Base-by-base conservation (phyloP, 2,113 vertebrate species). In the Antigone vipio region DNA sequence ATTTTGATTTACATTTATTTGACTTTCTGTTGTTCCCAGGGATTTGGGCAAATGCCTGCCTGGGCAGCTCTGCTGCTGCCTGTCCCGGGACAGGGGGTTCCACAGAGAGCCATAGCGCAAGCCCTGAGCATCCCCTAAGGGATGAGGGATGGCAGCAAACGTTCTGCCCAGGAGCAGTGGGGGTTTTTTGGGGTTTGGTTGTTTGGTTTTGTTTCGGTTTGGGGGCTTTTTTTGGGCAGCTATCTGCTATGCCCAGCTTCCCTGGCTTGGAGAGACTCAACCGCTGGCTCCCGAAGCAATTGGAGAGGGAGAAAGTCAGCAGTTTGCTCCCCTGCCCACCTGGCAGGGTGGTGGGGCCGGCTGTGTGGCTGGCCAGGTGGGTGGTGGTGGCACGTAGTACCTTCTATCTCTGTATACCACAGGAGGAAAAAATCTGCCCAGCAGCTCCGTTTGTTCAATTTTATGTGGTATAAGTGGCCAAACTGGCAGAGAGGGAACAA, bases 1-100 rank as follows among this genome's bases (percentile, higher is more conserved):
- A 24, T 67, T 75, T 26, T 45, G 47, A 40, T 71, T 73, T 53
- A 6, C 0, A 0, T 20, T 42, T 76, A 15, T 80, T 77, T 88
- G 38, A 5, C n/a, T 80, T 81, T 24, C 6, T 44, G 9, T 1
- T 88, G 12, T 75, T 79, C 29, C 49, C 1, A 2, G 32, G 47
- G 30, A 2, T 44, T 68, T 76, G 49, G 67, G 35, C 11, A 38
- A 45, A 32, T n/a, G 32, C 29, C 15, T 90, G 74, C 20, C 32
- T 86, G 78, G 34, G 38, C 21, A 84, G 64, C 30, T 30, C 23
- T 52, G 23, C 35, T 47, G 21, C 59, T 63, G 38, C 40, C 22
- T 58, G 26, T 40, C 35, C 26, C 1, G 1, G 32, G n/a, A 16
- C 1, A 1, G 16, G 6, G n/a, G 8, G 20, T 32, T 74, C 11